These are phyloP conservation scores for Pteronotus mesoamericanus DNA, from an alignment of 2,797 vertebrate genomes.

Conservation along the genomic window DNA sequence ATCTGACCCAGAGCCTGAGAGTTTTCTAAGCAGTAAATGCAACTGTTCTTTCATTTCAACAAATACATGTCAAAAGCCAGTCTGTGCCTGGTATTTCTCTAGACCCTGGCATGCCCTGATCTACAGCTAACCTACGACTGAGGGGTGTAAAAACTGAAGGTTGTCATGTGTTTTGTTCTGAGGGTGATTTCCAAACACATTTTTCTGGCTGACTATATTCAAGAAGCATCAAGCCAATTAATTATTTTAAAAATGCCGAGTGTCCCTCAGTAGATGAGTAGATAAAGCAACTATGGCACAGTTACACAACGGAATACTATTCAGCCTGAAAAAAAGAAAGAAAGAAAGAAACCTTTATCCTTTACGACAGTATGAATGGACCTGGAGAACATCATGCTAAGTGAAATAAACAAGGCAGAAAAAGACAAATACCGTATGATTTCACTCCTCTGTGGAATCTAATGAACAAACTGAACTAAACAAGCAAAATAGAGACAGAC, in stretches of 20 bases:
- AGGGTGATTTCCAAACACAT: not conserved
- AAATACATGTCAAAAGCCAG: not conserved
- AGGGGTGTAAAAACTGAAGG: not conserved
- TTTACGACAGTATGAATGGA: not conserved
- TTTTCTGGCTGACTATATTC: not conserved
- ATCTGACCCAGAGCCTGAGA: not conserved
- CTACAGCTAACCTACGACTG: not conserved
- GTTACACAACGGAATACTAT: not conserved
- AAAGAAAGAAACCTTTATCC: not conserved
- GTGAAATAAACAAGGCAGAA: not conserved
- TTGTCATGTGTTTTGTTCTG: not conserved
- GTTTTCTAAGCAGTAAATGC: not conserved
- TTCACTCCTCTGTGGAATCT: not conserved
- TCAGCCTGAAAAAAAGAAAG: not conserved
- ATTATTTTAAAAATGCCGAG: not conserved
- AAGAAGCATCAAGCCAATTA: not conserved
- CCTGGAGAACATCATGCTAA: not conserved
- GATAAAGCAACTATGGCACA: not conserved
- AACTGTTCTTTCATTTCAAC: not conserved
- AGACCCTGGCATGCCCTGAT: not conserved
- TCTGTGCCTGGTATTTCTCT: not conserved
- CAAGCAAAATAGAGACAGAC: not conserved
- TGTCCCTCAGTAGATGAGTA: not conserved
- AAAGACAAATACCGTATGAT: not conserved
- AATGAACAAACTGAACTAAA: not conserved